Evolutionary conservation across 2,888 invertebrate species (phyloP).

Genomic region (Caenorhabditis angaria): DNA sequence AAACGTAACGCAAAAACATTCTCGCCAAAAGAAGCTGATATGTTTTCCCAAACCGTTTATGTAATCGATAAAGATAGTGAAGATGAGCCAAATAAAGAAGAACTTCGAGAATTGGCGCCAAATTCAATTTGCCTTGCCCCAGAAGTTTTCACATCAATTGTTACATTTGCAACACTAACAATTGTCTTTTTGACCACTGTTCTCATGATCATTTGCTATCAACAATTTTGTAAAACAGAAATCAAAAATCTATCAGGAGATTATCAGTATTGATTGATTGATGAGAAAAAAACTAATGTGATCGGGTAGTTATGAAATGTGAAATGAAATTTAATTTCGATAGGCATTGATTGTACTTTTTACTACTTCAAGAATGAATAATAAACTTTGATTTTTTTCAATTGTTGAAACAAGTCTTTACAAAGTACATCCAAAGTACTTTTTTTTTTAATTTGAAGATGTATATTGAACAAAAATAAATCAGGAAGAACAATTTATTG

Average conservation of each 20-base stretch:
- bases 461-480: too few species aligned
- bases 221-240: constrained; percentile 26
- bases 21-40: constrained; percentile 60
- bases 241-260: constrained; percentile 27
- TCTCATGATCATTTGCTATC: constrained; percentile 23
- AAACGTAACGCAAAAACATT: constrained; percentile 37
- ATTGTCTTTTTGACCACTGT: constrained; percentile 26
- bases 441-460: too few species aligned
- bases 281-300: constrained; percentile 3
- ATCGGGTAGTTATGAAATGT: constrained; percentile 6
- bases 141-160: constrained; percentile 16
- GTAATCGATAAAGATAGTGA: constrained; percentile 66
- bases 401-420: background rate
- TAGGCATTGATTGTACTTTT: background rate
- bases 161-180: constrained; percentile 24
- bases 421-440: too few species aligned
- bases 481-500: constrained; percentile 7
- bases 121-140: constrained; percentile 28
- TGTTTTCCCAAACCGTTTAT: constrained; percentile 69
- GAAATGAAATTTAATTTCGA: background rate
- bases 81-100: constrained; percentile 13
- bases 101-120: constrained; percentile 26
- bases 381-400: constrained; percentile 18
- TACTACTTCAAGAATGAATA: too few species aligned
- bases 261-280: constrained; percentile 18